Evolutionary conservation across 2,113 vertebrate species (phyloP), one percentile per base, ranked within the genome.

Genomic region (Alaudala cheleensis): DNA sequence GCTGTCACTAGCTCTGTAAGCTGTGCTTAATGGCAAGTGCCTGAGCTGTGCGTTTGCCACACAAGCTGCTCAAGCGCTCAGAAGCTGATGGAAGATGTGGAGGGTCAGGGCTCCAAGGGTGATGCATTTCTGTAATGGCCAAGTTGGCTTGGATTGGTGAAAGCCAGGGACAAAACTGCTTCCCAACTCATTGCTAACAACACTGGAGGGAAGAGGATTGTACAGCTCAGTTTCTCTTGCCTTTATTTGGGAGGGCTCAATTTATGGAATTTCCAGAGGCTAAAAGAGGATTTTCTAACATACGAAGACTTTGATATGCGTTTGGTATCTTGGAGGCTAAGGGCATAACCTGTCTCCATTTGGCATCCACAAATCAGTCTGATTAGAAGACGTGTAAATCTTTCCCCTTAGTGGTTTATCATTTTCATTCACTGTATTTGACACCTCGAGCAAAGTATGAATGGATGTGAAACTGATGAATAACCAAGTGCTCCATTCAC

Each of bases 401-500:
- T 14, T 14, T 28, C 72, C 45, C 54, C n/a, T 33, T 40, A 72
- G 34, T 47, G 80, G 22, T 57, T 66, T 65, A 19, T 44, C 40
- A 10, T 28, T 73, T 81, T 65, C 19, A 29, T 44, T 80, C 42
- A 37, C 45, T 0, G 0, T 11, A 31, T 40, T 53, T 45, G 44
- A 44, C 20, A 64, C 29, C 39, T 88, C 0, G 0, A 24, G 44
- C 24, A n/a, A 67, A 82, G 12, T 15, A 54, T n/a, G 13, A 66
- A 33, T 18, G 57, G 26, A 39, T 51, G 50, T 28, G 71, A 49
- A 70, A 5, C 1, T 64, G 37, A n/a, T 6, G 49, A 53, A 77
- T 64, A 45, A 0, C 53, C 6, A 6, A 81, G 45, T 2, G 1
- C 26, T 21, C 66, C 0, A 37, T 37, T 54, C 57, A 45, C 39